phyloP scores from a whole-genome alignment of 2,113 vertebrate species.

The Brevimyrus niger region DNA sequence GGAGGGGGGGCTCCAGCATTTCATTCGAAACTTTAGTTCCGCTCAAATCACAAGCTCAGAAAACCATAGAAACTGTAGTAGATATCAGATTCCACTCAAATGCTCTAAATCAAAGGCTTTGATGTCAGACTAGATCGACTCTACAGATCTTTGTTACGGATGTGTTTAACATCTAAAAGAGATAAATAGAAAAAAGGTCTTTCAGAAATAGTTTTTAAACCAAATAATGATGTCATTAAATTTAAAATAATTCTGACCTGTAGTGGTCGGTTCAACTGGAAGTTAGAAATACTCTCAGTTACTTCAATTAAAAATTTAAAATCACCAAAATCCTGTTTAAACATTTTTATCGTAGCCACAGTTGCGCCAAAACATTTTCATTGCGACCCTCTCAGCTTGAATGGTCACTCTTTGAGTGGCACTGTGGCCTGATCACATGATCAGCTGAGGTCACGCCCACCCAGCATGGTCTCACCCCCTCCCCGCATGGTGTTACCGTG shows the following conservation, averaged over 20 bases:
- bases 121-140: not conserved
- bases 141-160: not conserved
- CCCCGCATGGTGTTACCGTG: conserved; percentile 66
- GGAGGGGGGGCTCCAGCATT: not conserved
- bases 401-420: not conserved
- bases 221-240: not conserved
- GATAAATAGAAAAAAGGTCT: not conserved
- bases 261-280: not conserved
- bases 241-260: not conserved
- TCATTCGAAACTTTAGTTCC: not conserved
- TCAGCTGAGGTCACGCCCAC: not conserved
- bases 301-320: not conserved
- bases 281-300: not conserved
- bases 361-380: not conserved
- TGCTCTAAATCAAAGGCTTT: not conserved
- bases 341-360: not conserved
- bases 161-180: not conserved
- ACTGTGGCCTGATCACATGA: not conserved
- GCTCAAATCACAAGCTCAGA: not conserved
- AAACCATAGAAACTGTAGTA: not conserved
- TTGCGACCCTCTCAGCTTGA: not conserved
- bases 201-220: not conserved
- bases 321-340: not conserved
- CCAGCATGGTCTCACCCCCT: not conserved
- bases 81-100: not conserved